Evolutionary conservation across 1,140 invertebrate genomes (phyloP), one percentile per base, ranked within the genome.

Genomic region (Glomeris maerens): DNA sequence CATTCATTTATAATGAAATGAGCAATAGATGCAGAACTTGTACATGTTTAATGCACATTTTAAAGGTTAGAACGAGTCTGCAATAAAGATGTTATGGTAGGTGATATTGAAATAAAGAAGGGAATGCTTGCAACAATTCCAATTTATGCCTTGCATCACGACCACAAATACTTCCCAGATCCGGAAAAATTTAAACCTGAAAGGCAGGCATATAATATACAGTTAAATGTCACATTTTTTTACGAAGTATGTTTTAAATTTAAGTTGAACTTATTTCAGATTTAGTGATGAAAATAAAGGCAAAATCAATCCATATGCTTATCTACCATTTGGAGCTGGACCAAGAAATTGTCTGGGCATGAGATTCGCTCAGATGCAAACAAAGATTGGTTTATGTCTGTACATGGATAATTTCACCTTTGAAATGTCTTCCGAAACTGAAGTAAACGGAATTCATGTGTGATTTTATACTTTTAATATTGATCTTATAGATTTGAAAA

Each of bases 361-460:
- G 63, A 68, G 79, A 29, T 78, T 84, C 45, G 81, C 78, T 2
- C 49, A 78, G 2, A 57, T 83, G 47, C 74, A 81, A 60, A 71
- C 75, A 0, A 84, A 83, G 66, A 56, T 81, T 36, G n/a, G n/a
- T n/a, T n/a, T n/a, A n/a, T n/a, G n/a, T n/a, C n/a, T n/a, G n/a
- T n/a, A n/a, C n/a, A n/a, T n/a, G n/a, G n/a, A n/a, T n/a, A n/a
- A n/a, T n/a, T n/a, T n/a, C n/a, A n/a, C n/a, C n/a, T n/a, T n/a
- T n/a, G n/a, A n/a, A n/a, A n/a, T n/a, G n/a, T n/a, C n/a, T n/a
- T n/a, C n/a, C n/a, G n/a, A n/a, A n/a, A n/a, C n/a, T n/a, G n/a
- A n/a, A n/a, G n/a, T n/a, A n/a, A n/a, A n/a, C n/a, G n/a, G n/a
- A n/a, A n/a, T n/a, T n/a, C n/a, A n/a, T n/a, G n/a, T n/a, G n/a